These are phyloP conservation scores for Pseudotriccus pelzelni DNA, from an alignment of 2,797 vertebrate species.

Conservation along the genomic window DNA sequence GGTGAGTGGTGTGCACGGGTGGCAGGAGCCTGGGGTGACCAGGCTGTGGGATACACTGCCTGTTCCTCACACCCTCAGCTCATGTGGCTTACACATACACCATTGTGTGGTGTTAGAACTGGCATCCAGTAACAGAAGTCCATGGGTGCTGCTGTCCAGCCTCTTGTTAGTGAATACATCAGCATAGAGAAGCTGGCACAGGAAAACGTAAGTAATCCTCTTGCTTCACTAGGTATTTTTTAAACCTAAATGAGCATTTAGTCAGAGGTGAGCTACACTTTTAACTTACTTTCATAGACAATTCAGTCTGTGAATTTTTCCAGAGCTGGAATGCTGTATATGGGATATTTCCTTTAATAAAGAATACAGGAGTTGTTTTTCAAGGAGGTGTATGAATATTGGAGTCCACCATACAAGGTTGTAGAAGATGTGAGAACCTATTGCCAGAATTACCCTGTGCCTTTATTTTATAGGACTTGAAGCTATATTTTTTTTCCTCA, in stretches of 20 bases:
- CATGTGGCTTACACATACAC: neutral
- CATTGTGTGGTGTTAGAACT: neutral
- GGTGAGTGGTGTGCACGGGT: neutral
- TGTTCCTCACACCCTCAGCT: neutral
- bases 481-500: neutral
- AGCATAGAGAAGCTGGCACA: neutral
- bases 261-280: neutral
- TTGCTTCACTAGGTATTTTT: neutral
- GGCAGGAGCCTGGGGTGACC: rapidly evolving
- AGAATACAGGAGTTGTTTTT: neutral
- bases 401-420: neutral
- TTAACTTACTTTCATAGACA: neutral
- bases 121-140: neutral
- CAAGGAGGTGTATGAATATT: neutral
- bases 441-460: neutral
- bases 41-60: neutral
- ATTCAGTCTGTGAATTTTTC: neutral
- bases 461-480: neutral
- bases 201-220: neutral
- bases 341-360: constrained; percentile 8
- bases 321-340: neutral
- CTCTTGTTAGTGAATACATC: neutral
- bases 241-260: neutral
- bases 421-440: neutral
- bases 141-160: neutral